Evolutionary conservation across 2,888 invertebrate species (phyloP).

Genomic region (Cantharis flavilabris): DNA sequence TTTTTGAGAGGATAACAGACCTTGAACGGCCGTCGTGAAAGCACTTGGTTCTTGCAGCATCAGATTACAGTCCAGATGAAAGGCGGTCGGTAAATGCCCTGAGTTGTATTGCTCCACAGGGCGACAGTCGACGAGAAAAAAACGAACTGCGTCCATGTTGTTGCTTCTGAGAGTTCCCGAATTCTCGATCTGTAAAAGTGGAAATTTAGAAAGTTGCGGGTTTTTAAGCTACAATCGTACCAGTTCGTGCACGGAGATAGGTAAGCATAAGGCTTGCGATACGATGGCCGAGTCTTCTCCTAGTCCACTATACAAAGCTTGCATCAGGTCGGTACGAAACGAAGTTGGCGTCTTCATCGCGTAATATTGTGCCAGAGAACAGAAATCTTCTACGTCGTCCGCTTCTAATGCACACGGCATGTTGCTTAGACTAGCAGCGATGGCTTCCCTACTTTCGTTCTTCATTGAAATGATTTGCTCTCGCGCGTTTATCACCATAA

Average conservation of each 20-base stretch:
- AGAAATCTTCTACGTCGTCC: conserved; percentile 96
- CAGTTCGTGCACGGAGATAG: conserved; percentile 93
- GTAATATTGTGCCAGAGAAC: conserved; percentile 95
- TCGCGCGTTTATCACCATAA: conserved; percentile 93
- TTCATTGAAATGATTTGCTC: conserved; percentile 83
- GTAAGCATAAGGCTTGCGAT: conserved; percentile 90
- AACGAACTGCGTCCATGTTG: conserved; percentile 69
- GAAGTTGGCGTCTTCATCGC: conserved; percentile 90
- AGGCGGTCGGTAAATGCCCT: conserved; percentile 96
- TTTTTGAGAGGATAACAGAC: conserved; percentile 84
- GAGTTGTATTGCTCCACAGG: conserved; percentile 96
- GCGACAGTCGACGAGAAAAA: conserved; percentile 96
- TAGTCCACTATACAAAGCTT: conserved; percentile 60
- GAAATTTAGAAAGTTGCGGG: no score
- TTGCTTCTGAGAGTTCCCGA: conserved; percentile 33
- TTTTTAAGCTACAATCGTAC: conserved; percentile 51
- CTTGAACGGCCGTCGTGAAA: conserved; percentile 93
- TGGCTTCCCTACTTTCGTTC: conserved; percentile 68
- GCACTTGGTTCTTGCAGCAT: conserved; percentile 96
- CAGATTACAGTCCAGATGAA: conserved; percentile 95
- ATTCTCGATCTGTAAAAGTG: conserved; percentile 15
- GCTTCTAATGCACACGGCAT: conserved; percentile 88
- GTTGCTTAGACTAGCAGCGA: conserved; percentile 69
- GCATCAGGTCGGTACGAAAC: conserved; percentile 81
- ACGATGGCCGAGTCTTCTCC: conserved; percentile 51